A percentile compares a stretch with the other conserved stretches of the same genome.
These are phyloP conservation scores for Lamproptera curius DNA, from an alignment of 2,888 invertebrate species.

Conservation along the genomic window DNA sequence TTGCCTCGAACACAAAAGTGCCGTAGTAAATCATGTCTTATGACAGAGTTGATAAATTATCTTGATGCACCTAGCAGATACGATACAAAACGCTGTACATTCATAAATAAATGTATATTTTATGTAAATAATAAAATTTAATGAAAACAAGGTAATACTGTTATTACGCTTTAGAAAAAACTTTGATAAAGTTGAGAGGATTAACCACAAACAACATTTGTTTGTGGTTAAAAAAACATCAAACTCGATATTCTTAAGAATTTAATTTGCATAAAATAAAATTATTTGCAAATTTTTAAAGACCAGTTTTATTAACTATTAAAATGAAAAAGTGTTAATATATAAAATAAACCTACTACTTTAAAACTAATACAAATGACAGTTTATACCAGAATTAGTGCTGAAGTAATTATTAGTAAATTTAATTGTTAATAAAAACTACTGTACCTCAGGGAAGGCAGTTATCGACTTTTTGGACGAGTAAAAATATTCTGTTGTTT, in stretches of 20 bases:
- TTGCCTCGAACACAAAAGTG: slow-evolving; percentile 32
- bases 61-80: slow-evolving; percentile 35
- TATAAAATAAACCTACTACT: no score
- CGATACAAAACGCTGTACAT: slow-evolving; percentile 18
- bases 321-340: no score
- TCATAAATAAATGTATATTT: slow-evolving; percentile 24
- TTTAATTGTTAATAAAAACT: no score
- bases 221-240: background rate
- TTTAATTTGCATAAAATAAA: no score
- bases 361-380: no score
- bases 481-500: no score
- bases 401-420: no score
- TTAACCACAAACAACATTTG: background rate
- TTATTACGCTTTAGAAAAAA: background rate
- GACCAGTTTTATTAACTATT: slow-evolving; percentile 3
- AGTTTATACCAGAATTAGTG: no score
- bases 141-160: slow-evolving; percentile 6
- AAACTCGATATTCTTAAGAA: slow-evolving; percentile 24
- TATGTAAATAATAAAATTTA: slow-evolving; percentile 7
- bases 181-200: background rate
- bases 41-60: slow-evolving; percentile 50
- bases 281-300: no score
- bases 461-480: no score
- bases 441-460: no score
- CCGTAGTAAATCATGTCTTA: slow-evolving; percentile 43